A percentile compares a stretch with the other conserved stretches of the same genome.
Conservation (phyloP, 1,140 invertebrate genomes). For the Yoshiicerus persimilis region DNA sequence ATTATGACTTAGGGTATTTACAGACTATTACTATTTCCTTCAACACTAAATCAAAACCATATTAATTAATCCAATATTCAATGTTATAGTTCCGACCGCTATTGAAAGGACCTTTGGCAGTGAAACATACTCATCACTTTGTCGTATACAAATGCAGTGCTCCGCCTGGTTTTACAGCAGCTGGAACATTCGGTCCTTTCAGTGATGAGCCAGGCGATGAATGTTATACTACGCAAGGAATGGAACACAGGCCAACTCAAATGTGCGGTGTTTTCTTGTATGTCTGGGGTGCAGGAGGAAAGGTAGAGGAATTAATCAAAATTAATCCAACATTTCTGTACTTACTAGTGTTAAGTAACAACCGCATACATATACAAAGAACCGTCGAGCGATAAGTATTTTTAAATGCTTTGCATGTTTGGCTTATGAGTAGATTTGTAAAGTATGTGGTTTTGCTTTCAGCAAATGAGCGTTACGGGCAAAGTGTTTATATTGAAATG, state of each 20-base stretch:
- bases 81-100: constrained; percentile 36
- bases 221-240: constrained; percentile 35
- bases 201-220: constrained; percentile 31
- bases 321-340: not conserved
- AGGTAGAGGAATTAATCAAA: constrained; percentile 5
- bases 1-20: not conserved
- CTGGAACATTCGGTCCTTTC: constrained; percentile 31
- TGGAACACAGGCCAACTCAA: constrained; percentile 28
- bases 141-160: constrained; percentile 42
- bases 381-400: not conserved
- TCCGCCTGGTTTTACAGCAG: not conserved
- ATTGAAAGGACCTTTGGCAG: constrained; percentile 27
- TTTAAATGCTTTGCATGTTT: not conserved
- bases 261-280: constrained; percentile 30
- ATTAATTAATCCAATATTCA: not conserved
- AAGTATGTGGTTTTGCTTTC: not conserved
- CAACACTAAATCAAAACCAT: not conserved
- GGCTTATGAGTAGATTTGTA: not conserved
- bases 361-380: not conserved
- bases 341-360: not conserved
- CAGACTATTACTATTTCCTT: not conserved
- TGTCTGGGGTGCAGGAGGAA: constrained; percentile 42
- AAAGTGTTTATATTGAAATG: too few species aligned
- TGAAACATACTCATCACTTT: constrained; percentile 46
- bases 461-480: too few species aligned